Evolutionary conservation across 2,797 vertebrate genomes (phyloP).

Genomic region (Pelodytes ibericus): DNA sequence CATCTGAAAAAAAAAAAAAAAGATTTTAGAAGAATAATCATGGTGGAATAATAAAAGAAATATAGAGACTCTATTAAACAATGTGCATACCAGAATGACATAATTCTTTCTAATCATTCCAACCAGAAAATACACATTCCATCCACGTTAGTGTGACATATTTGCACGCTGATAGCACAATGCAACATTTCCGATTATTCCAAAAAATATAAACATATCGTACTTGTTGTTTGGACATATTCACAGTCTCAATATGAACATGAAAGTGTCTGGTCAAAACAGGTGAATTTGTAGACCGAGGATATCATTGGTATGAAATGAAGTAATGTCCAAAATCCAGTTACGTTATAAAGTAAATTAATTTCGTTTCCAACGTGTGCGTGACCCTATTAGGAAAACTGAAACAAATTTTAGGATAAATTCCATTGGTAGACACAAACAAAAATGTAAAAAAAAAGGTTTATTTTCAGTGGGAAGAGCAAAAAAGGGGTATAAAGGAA

Average conservation of each 20-base stretch:
- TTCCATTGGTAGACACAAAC: neutral
- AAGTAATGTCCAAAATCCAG: conserved; percentile 53
- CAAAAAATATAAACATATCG: conserved; percentile 52
- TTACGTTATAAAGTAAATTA: neutral
- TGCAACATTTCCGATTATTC: neutral
- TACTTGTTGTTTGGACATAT: conserved; percentile 58
- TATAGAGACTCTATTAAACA: too few species aligned
- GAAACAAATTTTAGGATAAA: neutral
- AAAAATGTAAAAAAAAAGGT: too few species aligned
- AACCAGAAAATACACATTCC: conserved; percentile 12
- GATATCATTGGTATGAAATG: conserved; percentile 58
- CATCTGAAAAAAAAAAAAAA: too few species aligned
- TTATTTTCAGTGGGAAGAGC: too few species aligned
- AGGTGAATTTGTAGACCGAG: conserved; percentile 61
- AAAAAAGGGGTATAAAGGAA: too few species aligned
- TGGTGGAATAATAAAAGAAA: too few species aligned
- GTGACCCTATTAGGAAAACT: conserved; percentile 4
- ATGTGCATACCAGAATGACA: too few species aligned
- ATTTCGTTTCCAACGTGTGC: neutral
- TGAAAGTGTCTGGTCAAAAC: conserved; percentile 57
- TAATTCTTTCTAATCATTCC: too few species aligned
- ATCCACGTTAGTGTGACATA: neutral
- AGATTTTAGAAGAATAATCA: too few species aligned
- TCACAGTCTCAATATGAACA: conserved; percentile 33
- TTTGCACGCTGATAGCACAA: neutral